These are phyloP conservation scores for Petrolisthes cinctipes DNA, from an alignment of 2,888 invertebrate species.

Conservation along the genomic window DNA sequence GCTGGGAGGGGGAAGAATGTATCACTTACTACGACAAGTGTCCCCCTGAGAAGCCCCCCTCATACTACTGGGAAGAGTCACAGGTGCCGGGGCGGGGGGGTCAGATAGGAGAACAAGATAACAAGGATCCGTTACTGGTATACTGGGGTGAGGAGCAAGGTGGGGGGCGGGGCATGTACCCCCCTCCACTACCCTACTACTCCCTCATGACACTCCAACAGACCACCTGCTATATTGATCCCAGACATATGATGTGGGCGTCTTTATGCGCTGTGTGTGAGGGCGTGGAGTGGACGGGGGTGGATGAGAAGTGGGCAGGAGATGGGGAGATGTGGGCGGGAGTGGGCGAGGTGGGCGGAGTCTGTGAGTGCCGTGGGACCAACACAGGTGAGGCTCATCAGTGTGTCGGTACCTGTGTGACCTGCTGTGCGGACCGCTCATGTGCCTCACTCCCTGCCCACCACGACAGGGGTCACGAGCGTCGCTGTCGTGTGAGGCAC, in stretches of 20 bases:
- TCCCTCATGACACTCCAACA: conserved; percentile 16
- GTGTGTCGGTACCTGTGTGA: conserved; percentile 44
- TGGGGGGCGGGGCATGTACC: conserved; percentile 15
- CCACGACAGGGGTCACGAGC: background rate
- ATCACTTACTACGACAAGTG: conserved; percentile 7
- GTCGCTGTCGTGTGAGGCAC: conserved; percentile 24
- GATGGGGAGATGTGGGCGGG: conserved; percentile 42
- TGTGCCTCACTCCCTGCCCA: conserved; percentile 17
- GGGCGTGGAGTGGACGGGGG: conserved; percentile 41
- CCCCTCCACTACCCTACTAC: conserved; percentile 9
- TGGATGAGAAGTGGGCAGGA: conserved; percentile 34
- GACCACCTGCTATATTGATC: conserved; percentile 44
- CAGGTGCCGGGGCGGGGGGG: background rate
- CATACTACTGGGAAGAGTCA: conserved; percentile 5
- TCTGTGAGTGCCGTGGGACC: conserved; percentile 21
- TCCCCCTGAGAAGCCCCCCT: background rate
- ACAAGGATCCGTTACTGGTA: conserved; percentile 21
- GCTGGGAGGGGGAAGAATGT: background rate
- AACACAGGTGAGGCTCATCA: conserved; percentile 28
- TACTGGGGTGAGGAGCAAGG: conserved; percentile 11
- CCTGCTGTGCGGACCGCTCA: conserved; percentile 29
- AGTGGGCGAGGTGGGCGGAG: conserved; percentile 51
- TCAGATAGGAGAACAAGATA: conserved; percentile 16
- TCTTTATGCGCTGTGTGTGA: conserved; percentile 41
- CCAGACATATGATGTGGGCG: conserved; percentile 26